Evolutionary conservation across 2,797 vertebrate species (phyloP), one percentile per base, ranked within the genome.

Genomic region (Danio aesculapii): DNA sequence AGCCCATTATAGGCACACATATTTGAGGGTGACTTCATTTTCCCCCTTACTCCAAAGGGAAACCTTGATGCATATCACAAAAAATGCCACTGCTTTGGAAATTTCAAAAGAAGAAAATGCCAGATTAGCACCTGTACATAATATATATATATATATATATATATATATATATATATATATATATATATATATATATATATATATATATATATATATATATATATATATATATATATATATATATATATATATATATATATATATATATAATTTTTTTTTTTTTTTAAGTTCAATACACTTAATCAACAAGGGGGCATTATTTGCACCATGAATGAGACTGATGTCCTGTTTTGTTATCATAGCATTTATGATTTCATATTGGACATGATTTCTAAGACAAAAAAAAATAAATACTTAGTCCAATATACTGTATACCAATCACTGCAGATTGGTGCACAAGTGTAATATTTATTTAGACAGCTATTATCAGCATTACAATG

Each of bases 1-100:
- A 81, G 71, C 77, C 73, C 59, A 59, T 81, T 81, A 81, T 39
- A 64, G 64, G 64, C 77, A 74, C 68, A 69, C 59, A 17, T 19
- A 14, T 6, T 16, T 21, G 55, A 50, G 39, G 75, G 41, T 7
- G 43, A 59, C 57, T 58, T 69, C 61, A 71, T 16, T 69, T 68
- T 43, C 19, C 47, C 16, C 66, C 9, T 6, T 47, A 17, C 62
- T 77, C 41, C 83, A 53, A 55, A 5, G 68, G 80, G 69, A 81
- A 21, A 43, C 19, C 8, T 61, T 8, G n/a, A 61, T 8, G 3
- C 58, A 19, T 30, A 30, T 63, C 59, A 62, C 14, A 44, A 63
- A 69, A n/a, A 61, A 21, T 53, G 50, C 77, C 46, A 49, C 47
- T 55, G 49, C 44, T 53, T 58, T 50, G 64, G 30, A 53, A 64